Evolutionary conservation across 30 jellyfish, hydroid and myxozoan species (phyloP), one percentile per base, ranked within the genome.

Genomic region (Chrysaora quinquecirrha): DNA sequence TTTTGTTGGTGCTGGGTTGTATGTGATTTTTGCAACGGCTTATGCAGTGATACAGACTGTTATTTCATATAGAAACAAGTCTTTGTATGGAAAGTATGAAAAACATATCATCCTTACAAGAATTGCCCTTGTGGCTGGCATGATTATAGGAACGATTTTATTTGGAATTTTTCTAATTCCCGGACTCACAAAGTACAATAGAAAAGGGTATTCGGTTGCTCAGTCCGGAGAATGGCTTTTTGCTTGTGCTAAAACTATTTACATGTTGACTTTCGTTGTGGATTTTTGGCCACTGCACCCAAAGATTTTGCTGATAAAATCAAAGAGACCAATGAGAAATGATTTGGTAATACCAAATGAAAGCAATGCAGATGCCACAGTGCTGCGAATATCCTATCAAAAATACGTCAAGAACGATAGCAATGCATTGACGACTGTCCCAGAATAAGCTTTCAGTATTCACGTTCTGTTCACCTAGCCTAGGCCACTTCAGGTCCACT

Each of bases 181-280:
- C 16, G 83, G 68, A 19, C 78, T 84, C 33, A 16, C 20, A n/a
- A 73, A 74, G 61, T 73, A 58, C 82, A 84, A 84, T 76, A 30
- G 47, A 48, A 74, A 60, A 24, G 83, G 83, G 3, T 16, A 43
- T 3, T 84, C 95, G 21, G 95, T 84, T 4, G 47, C 86, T 32
- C 95, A 84, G 61, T 78, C 87, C 21, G 95, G 75, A 3, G 95
- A 84, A 61, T 84, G 95, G 95, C 75, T 84, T 64, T 72, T 84
- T 77, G 84, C 76, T 20, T 52, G 69, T 25, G 69, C 77, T 56
- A 84, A 84, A 20, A 71, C 73, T 82, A 48, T 74, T 9, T 84
- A 29, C 46, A 43, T 71, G 76, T 30, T 84, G 71, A 56, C 95
- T 6, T 84, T 84, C 24, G 87, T 61, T 33, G 71, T 50, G 32